Evolutionary conservation across 2,113 vertebrate genomes (phyloP).

Genomic region (Typhlomys cinereus): DNA sequence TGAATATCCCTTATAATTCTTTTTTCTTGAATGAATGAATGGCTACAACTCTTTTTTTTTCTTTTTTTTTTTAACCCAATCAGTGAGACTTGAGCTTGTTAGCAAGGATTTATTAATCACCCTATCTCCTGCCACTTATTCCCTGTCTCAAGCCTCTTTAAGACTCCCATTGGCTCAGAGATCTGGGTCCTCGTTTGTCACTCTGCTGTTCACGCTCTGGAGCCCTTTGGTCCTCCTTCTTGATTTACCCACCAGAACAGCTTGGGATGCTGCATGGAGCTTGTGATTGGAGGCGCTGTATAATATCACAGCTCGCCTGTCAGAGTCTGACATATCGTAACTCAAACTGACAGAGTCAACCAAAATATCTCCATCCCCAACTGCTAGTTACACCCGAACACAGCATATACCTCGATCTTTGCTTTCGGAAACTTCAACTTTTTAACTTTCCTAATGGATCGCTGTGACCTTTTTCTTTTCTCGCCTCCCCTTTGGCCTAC

Average conservation of each 20-base stretch:
- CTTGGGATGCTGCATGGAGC: slow-evolving; percentile 71
- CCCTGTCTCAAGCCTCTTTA: neutral
- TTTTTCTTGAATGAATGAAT: neutral
- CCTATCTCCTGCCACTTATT: neutral
- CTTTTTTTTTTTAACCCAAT: neutral
- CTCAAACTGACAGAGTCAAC: slow-evolving; percentile 71
- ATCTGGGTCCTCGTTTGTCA: slow-evolving; percentile 5
- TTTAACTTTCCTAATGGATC: slow-evolving; percentile 1
- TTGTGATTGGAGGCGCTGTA: slow-evolving; percentile 66
- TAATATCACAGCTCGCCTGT: slow-evolving; percentile 59
- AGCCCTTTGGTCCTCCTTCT: slow-evolving; percentile 63
- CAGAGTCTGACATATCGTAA: slow-evolving; percentile 75
- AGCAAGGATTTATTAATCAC: slow-evolving; percentile 1
- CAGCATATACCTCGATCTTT: neutral
- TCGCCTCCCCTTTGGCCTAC: slow-evolving; percentile 57
- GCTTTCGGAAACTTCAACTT: neutral
- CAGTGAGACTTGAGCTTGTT: neutral
- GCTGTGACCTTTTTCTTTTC: slow-evolving; percentile 19
- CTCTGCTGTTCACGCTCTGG: slow-evolving; percentile 13
- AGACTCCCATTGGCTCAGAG: neutral
- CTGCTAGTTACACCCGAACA: slow-evolving; percentile 47
- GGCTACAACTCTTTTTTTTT: neutral
- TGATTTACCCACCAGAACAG: slow-evolving; percentile 75
- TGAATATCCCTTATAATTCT: neutral
- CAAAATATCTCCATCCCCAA: slow-evolving; percentile 56